Percentiles rank a stretch among this genome's conserved stretches.
These are phyloP conservation scores for Grammomys surdaster DNA, from an alignment of 2,113 vertebrate genomes.

Conservation along the genomic window DNA sequence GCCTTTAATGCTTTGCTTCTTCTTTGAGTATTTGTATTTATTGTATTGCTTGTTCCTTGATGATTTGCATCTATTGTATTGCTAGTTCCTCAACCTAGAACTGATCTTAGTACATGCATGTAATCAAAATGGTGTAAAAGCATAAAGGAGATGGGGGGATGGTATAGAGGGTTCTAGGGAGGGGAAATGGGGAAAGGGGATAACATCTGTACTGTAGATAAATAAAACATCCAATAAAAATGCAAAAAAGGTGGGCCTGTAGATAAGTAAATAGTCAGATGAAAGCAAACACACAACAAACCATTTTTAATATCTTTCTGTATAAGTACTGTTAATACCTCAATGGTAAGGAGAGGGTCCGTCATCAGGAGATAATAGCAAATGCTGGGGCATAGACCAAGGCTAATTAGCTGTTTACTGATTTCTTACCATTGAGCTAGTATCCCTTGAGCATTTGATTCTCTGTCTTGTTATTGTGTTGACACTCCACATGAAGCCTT, in stretches of 20 bases:
- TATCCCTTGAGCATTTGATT: constrained; percentile 72
- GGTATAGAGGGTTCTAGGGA: no score
- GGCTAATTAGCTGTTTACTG: constrained; percentile 81
- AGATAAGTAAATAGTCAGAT: background rate
- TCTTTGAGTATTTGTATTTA: no score
- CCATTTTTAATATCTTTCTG: constrained; percentile 2
- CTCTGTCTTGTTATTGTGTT: constrained; percentile 69
- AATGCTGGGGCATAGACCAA: background rate
- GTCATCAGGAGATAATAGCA: constrained; percentile 5
- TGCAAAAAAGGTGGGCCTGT: background rate
- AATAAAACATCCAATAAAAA: no score
- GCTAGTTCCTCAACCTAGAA: no score
- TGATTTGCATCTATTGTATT: no score
- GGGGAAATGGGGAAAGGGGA: no score
- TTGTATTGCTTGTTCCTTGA: no score
- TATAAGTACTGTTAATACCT: constrained; percentile 9
- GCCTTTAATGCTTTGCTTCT: no score
- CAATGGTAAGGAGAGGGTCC: constrained; percentile 7
- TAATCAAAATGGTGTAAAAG: no score
- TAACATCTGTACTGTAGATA: no score
- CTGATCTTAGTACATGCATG: no score
- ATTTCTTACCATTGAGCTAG: constrained; percentile 60
- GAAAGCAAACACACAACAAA: background rate
- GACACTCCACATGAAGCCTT: background rate
- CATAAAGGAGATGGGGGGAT: no score